phyloP scores from a whole-genome alignment of 2,113 vertebrate genomes.

The Pica pica region DNA sequence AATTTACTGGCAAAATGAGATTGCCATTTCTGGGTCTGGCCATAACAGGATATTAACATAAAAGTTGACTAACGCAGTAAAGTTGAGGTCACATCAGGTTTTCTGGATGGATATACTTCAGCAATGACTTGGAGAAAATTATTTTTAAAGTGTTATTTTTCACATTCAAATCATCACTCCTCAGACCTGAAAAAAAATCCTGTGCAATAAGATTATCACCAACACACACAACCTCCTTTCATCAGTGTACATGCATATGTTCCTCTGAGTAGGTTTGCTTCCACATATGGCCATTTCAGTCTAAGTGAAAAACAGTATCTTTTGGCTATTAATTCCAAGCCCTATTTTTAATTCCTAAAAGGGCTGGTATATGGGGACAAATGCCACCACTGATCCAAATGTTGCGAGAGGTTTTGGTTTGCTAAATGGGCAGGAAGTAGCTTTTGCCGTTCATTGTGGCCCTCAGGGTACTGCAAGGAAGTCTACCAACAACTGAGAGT shows the following conservation, averaged over 20 bases:
- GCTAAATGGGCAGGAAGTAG: not conserved
- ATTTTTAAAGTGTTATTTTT: not conserved
- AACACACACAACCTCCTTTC: not conserved
- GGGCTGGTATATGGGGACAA: not conserved
- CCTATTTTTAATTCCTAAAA: not conserved
- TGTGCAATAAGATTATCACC: not conserved
- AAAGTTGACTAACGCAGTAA: not conserved
- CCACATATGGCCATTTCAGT: not conserved
- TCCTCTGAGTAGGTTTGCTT: not conserved
- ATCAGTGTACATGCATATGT: not conserved
- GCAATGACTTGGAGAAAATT: not conserved
- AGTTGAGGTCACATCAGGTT: not conserved
- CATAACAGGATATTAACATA: not conserved
- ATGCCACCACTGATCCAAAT: not conserved
- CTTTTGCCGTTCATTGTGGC: not conserved
- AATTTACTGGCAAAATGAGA: slow-evolving; percentile 7
- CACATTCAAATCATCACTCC: not conserved
- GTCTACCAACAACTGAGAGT: rapidly evolving
- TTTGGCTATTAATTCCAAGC: not conserved
- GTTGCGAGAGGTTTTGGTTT: not conserved
- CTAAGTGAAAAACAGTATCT: not conserved
- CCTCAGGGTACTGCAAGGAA: not conserved
- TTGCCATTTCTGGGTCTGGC: not conserved
- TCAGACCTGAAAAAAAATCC: not conserved
- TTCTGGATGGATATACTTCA: not conserved